Evolutionary conservation across 2,888 invertebrate species (phyloP).

Genomic region (Ormyrus rosae): DNA sequence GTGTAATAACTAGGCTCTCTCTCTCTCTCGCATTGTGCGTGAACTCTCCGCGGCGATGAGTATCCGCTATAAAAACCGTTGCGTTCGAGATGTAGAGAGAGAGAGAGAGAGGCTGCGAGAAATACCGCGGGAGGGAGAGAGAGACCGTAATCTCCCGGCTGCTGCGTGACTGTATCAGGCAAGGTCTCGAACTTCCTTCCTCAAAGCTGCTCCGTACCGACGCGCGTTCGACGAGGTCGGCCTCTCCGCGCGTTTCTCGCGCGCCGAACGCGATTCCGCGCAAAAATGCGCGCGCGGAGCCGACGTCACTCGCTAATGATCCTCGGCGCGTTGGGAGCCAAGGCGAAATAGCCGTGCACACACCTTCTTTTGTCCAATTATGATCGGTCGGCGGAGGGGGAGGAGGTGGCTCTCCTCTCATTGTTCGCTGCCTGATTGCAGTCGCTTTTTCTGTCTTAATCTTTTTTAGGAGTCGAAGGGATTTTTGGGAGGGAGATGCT

Average conservation of each 20-base stretch:
- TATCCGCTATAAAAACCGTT: constrained; percentile 46
- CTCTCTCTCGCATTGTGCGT: no score
- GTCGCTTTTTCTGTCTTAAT: fast-evolving
- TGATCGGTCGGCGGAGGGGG: not conserved
- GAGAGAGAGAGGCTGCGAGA: no score
- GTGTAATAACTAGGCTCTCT: no score
- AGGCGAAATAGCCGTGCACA: not conserved
- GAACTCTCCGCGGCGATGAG: no score
- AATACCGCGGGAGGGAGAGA: no score
- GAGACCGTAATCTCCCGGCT: no score
- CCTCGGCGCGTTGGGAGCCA: not conserved
- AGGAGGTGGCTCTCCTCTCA: not conserved
- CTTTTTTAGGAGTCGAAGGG: no score
- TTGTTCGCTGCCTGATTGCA: no score
- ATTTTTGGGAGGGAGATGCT: no score
- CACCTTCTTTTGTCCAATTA: not conserved
- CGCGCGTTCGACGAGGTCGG: not conserved
- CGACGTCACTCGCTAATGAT: constrained; percentile 33
- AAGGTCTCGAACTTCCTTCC: constrained; percentile 58
- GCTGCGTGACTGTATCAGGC: not conserved
- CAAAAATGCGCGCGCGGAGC: constrained; percentile 5
- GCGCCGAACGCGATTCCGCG: constrained; percentile 13
- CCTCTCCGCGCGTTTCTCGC: no score
- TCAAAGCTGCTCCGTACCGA: constrained; percentile 21
- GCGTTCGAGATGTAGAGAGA: not conserved